phyloP scores from a whole-genome alignment of 23 tunicate species.

The Halocynthia aurantium region DNA sequence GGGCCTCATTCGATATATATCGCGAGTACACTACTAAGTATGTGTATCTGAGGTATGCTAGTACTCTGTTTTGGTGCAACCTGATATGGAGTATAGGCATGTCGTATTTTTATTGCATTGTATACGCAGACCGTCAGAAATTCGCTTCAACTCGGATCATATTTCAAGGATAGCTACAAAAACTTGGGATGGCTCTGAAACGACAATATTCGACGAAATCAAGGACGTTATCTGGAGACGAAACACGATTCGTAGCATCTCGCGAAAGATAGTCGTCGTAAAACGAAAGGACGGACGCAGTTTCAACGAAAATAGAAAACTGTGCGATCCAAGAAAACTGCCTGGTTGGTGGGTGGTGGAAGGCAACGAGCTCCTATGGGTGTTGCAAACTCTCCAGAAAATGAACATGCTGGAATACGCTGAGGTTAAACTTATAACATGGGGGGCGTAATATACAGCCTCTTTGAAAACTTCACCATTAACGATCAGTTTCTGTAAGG shows the following conservation, averaged over 20 bases:
- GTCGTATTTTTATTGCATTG: too few species aligned
- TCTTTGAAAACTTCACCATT: too few species aligned
- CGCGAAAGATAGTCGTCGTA: slow-evolving; percentile 9
- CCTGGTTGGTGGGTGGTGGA: slow-evolving; percentile 44
- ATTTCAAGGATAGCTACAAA: slow-evolving; percentile 11
- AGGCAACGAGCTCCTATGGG: slow-evolving; percentile 34
- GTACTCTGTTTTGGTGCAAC: neutral
- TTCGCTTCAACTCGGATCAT: slow-evolving; percentile 8
- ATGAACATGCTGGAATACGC: slow-evolving; percentile 2
- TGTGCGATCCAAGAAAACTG: slow-evolving; percentile 1
- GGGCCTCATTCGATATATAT: neutral
- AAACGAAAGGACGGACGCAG: slow-evolving; percentile 9
- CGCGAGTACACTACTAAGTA: neutral
- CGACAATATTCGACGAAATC: slow-evolving; percentile 4
- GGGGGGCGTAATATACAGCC: too few species aligned
- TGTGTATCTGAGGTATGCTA: slow-evolving; percentile 2
- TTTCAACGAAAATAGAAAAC: neutral
- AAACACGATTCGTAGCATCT: neutral
- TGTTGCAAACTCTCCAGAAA: slow-evolving; percentile 27
- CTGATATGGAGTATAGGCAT: too few species aligned
- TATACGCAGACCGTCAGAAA: neutral
- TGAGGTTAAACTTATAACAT: slow-evolving; percentile 20
- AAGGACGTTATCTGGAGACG: neutral
- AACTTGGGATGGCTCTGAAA: slow-evolving; percentile 1
- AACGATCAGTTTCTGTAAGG: too few species aligned